Percentiles rank a stretch among this genome's conserved stretches.
Evolutionary conservation across 2,888 invertebrate species (phyloP).

Genomic region (Zygogramma bicolorata): DNA sequence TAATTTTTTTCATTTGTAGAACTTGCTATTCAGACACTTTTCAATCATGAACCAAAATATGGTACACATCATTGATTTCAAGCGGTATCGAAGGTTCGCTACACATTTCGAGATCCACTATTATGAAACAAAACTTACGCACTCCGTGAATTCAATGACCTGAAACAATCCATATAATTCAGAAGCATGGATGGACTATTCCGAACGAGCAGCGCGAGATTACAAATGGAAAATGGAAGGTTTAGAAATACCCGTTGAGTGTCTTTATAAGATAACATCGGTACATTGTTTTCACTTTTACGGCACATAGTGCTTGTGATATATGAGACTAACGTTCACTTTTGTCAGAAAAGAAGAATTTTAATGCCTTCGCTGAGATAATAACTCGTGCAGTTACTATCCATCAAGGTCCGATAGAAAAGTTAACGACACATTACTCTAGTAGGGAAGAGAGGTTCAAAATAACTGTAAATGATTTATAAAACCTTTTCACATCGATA

Average conservation of each 20-base stretch:
- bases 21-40: too few species aligned
- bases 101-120: not conserved
- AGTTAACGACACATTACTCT: not conserved
- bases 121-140: not conserved
- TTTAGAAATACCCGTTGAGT: not conserved
- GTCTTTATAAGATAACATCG: not conserved
- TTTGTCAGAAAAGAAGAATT: constrained; percentile 39
- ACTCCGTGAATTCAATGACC: not conserved
- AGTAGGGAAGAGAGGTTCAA: not conserved
- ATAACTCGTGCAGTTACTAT: not conserved
- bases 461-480: not conserved
- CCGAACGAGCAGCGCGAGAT: not conserved
- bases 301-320: constrained; percentile 18
- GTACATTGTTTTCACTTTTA: constrained; percentile 36
- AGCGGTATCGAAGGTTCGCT: too few species aligned
- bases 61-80: too few species aligned
- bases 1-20: too few species aligned
- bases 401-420: not conserved
- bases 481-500: too few species aligned
- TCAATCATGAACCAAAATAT: too few species aligned
- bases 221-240: not conserved
- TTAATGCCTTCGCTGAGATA: constrained; percentile 27
- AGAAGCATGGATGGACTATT: not conserved
- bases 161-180: not conserved
- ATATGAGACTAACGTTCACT: constrained; percentile 33